phyloP scores from a whole-genome alignment of 1,140 invertebrate genomes.

The Aporrectodea caliginosa region DNA sequence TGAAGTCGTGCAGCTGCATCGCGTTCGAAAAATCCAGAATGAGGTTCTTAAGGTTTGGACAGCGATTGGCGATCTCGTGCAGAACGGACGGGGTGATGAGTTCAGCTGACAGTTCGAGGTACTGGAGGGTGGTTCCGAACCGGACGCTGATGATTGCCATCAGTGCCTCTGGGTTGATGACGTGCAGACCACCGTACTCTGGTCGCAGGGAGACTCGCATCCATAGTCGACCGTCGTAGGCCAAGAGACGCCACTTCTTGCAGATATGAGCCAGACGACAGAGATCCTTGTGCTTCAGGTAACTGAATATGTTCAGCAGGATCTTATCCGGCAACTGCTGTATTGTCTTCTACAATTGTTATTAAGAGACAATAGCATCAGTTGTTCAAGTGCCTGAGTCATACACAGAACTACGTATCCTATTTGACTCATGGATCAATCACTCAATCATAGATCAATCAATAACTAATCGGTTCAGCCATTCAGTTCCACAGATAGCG shows the following conservation, averaged over 20 bases:
- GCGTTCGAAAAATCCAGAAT: conserved; percentile 95
- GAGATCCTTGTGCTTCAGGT: conserved; percentile 88
- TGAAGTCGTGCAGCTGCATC: conserved; percentile 98
- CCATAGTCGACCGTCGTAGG: conserved; percentile 93
- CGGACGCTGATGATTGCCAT: conserved; percentile 63
- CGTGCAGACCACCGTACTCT: conserved; percentile 86
- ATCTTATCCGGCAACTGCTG: conserved; percentile 97
- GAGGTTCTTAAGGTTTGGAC: conserved; percentile 95
- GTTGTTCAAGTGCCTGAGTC: background rate
- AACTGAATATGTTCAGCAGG: conserved; percentile 88
- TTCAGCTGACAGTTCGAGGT: conserved; percentile 96
- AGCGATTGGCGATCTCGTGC: conserved; percentile 86
- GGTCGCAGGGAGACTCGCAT: conserved; percentile 91
- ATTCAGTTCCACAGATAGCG: too few species aligned
- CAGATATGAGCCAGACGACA: conserved; percentile 82
- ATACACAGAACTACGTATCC: background rate
- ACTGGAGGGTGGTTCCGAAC: conserved; percentile 84
- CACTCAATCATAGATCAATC: too few species aligned
- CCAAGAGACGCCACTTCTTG: conserved; percentile 85
- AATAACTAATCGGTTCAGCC: too few species aligned
- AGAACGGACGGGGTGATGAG: conserved; percentile 95
- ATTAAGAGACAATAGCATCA: background rate
- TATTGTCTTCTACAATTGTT: conserved; percentile 54
- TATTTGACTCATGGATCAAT: background rate
- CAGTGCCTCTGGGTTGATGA: conserved; percentile 49